Percentiles rank a stretch among this genome's conserved stretches.
These are phyloP conservation scores for Melanotus villosus DNA, from an alignment of 2,888 invertebrate species.

Conservation along the genomic window DNA sequence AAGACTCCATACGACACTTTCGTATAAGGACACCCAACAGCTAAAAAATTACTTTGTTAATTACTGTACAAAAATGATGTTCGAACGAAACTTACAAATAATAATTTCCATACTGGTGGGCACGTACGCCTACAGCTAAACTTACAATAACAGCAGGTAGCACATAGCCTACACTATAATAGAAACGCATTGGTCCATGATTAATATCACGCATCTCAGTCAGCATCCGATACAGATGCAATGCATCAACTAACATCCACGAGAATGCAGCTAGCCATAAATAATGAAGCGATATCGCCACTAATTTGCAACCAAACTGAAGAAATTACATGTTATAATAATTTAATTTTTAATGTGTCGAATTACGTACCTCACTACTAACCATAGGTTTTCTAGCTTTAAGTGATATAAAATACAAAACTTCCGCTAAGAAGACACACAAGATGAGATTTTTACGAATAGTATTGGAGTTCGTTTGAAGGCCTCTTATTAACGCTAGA, in stretches of 20 bases:
- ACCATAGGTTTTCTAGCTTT: constrained; percentile 86
- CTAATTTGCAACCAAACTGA: constrained; percentile 87
- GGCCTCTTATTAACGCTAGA: constrained; percentile 85
- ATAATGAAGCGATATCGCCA: constrained; percentile 93
- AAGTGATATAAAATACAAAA: constrained; percentile 89
- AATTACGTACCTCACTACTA: constrained; percentile 83
- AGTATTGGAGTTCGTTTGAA: constrained; percentile 91
- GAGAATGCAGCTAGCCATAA: constrained; percentile 92
- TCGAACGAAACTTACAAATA: constrained; percentile 84
- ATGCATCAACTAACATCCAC: constrained; percentile 93
- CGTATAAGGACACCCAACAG: constrained; percentile 96
- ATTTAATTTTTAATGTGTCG: background rate
- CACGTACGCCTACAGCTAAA: constrained; percentile 91
- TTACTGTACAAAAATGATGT: too few relatives aligned
- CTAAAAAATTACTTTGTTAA: constrained; percentile 68
- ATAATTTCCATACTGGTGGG: constrained; percentile 95
- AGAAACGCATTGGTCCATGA: constrained; percentile 94
- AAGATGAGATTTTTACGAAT: constrained; percentile 95
- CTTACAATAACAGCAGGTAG: constrained; percentile 93
- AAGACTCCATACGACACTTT: constrained; percentile 95
- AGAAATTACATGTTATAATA: constrained; percentile 50
- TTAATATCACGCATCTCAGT: constrained; percentile 97
- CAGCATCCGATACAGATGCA: constrained; percentile 93
- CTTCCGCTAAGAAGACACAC: constrained; percentile 88
- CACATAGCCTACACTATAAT: constrained; percentile 93